A percentile compares a stretch with the other conserved stretches of the same genome.
Evolutionary conservation across 2,797 vertebrate species (phyloP).

Genomic region (Pyrrhura leucotis): DNA sequence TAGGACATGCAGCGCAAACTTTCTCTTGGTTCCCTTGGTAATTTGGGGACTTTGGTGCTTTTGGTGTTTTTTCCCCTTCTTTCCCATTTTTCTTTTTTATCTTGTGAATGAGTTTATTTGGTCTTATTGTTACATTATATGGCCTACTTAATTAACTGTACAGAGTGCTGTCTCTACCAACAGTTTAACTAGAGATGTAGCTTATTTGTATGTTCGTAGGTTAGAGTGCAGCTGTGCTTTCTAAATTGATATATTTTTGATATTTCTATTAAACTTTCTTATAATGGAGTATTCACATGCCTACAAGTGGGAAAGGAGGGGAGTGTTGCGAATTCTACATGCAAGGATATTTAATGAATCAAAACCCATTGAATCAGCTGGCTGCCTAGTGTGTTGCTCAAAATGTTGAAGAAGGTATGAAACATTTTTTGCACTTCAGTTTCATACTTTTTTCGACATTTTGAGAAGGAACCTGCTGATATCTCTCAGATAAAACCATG

Average conservation of each 20-base stretch:
- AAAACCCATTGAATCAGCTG: not conserved
- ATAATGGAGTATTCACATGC: not conserved
- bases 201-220: not conserved
- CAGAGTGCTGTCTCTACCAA: not conserved
- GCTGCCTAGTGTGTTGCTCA: not conserved
- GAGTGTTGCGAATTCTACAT: not conserved
- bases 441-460: not conserved
- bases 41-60: not conserved
- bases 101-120: not conserved
- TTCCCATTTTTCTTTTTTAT: not conserved
- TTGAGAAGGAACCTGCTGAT: not conserved
- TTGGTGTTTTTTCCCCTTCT: not conserved
- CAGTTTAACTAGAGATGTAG: not conserved
- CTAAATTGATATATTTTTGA: not conserved
- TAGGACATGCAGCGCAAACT: not conserved
- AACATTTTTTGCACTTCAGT: not conserved
- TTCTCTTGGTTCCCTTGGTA: not conserved
- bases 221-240: not conserved
- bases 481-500: not conserved
- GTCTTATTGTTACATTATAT: not conserved
- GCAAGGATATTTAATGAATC: not conserved
- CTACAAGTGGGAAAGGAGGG: not conserved
- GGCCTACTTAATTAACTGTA: not conserved
- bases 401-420: not conserved
- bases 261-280: not conserved